Percentiles rank a stretch among this genome's conserved stretches.
Conservation (phyloP, 2,113 vertebrate species). For the Nyctereutes procyonoides region DNA sequence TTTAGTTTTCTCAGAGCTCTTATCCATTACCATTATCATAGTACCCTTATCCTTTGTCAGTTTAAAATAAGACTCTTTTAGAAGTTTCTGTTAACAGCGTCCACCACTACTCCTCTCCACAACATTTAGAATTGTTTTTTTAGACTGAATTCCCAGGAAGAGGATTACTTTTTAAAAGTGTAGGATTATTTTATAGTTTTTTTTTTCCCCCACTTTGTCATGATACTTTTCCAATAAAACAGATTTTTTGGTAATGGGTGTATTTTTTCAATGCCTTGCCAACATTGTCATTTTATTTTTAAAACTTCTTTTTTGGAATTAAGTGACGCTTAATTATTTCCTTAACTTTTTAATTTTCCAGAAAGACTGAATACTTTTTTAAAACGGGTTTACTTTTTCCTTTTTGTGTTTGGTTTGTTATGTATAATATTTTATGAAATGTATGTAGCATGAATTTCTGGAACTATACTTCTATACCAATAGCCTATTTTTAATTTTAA, state of each 20-base stretch:
- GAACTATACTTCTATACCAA: neutral
- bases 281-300: conserved; percentile 1
- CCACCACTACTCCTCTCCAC: neutral
- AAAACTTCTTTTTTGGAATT: neutral
- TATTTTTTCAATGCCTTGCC: neutral
- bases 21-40: neutral
- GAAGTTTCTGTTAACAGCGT: neutral
- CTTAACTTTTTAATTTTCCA: conserved; percentile 27
- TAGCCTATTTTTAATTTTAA: conserved; percentile 11
- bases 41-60: neutral
- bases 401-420: conserved; percentile 35
- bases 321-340: neutral
- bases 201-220: neutral
- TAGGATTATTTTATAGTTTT: neutral
- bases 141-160: neutral
- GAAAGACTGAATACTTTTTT: neutral
- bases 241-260: neutral
- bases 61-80: neutral
- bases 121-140: conserved; percentile 28
- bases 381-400: neutral
- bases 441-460: neutral
- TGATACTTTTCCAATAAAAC: neutral
- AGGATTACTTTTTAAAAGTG: neutral
- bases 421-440: conserved; percentile 29
- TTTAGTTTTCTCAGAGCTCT: neutral